A percentile compares a stretch with the other conserved stretches of the same genome.
phyloP scores from a whole-genome alignment of 2,888 invertebrate genomes.

The Acholoe squamosa region DNA sequence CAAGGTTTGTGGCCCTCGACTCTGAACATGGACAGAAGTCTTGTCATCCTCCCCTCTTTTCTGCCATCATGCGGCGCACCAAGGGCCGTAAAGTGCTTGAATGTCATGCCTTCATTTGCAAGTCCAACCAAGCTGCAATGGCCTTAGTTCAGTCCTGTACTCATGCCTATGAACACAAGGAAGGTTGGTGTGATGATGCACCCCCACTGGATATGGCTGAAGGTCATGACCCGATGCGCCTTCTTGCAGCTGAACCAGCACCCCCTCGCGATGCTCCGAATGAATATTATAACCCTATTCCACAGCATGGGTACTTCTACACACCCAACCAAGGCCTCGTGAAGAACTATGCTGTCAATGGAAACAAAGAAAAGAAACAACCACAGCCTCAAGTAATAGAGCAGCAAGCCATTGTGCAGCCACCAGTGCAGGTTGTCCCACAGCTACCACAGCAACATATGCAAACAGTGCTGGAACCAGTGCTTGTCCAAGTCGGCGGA shows the following conservation, averaged over 20 bases:
- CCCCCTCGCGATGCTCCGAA: slow-evolving; percentile 71
- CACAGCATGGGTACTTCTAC: slow-evolving; percentile 80
- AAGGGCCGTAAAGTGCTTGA: slow-evolving; percentile 81
- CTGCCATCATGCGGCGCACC: slow-evolving; percentile 80
- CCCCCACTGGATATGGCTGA: slow-evolving; percentile 68
- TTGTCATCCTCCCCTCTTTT: slow-evolving; percentile 81
- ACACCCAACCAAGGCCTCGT: slow-evolving; percentile 74
- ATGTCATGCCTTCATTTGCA: slow-evolving; percentile 81
- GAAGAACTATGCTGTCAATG: slow-evolving; percentile 77
- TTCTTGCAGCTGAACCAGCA: slow-evolving; percentile 69
- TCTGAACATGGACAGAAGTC: slow-evolving; percentile 73
- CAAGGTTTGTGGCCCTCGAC: slow-evolving; percentile 80
- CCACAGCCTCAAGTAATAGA: not conserved
- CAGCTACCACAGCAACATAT: not conserved
- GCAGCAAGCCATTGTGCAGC: not conserved
- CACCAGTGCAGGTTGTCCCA: not conserved
- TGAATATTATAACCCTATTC: slow-evolving; percentile 78
- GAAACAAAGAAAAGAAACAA: slow-evolving; percentile 3
- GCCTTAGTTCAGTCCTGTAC: slow-evolving; percentile 98
- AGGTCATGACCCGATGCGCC: slow-evolving; percentile 58
- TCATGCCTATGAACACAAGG: slow-evolving; percentile 91
- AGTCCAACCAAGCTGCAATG: slow-evolving; percentile 96
- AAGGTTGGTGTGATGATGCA: slow-evolving; percentile 68
- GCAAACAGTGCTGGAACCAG: not conserved
- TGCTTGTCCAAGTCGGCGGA: not conserved